Evolutionary conservation across 2,113 vertebrate species (phyloP).

Genomic region (Panthera uncia): DNA sequence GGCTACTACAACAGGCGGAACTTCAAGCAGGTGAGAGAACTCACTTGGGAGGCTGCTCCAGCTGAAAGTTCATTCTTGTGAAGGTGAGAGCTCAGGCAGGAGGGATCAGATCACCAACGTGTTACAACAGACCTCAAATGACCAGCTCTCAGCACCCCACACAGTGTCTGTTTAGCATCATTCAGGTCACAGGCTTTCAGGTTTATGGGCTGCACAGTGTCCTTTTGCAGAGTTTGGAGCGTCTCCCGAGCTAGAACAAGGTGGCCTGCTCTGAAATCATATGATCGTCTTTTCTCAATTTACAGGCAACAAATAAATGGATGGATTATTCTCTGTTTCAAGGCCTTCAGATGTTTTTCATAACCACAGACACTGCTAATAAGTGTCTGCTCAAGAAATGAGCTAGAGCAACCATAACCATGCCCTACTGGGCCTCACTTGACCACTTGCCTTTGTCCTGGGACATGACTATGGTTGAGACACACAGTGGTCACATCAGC

Average conservation of each 20-base stretch:
- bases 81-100: not conserved
- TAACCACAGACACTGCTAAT: not conserved
- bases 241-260: not conserved
- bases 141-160: not conserved
- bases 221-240: not conserved
- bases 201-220: not conserved
- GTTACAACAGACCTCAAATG: not conserved
- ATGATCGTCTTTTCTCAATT: not conserved
- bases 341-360: not conserved
- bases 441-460: not conserved
- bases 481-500: not conserved
- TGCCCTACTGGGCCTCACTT: accelerated
- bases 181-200: not conserved
- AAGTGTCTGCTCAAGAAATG: not conserved
- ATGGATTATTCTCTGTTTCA: not conserved
- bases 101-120: too few relatives aligned
- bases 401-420: not conserved
- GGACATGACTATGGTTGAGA: not conserved
- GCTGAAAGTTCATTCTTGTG: not conserved
- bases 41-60: not conserved
- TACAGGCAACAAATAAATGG: not conserved
- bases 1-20: slow-evolving; percentile 87
- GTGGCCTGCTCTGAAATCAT: not conserved
- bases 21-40: slow-evolving; percentile 87
- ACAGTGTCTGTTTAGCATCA: not conserved